phyloP scores from a whole-genome alignment of 2,797 vertebrate species.

The Philypnodon macrostomus region DNA sequence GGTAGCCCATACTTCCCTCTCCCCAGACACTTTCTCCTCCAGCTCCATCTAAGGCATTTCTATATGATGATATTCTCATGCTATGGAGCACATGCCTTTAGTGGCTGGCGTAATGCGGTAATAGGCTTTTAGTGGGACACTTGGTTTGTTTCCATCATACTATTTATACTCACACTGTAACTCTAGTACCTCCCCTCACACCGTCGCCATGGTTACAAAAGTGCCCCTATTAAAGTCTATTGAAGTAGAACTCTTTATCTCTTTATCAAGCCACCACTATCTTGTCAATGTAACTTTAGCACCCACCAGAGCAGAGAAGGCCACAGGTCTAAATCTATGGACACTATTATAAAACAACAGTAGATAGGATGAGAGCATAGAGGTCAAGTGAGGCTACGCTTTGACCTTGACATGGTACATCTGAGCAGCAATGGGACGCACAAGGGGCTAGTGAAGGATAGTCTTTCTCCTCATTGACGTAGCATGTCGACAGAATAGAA shows the following conservation, averaged over 20 bases:
- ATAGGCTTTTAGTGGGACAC: slow-evolving; percentile 29
- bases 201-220: slow-evolving; percentile 63
- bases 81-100: slow-evolving; percentile 3
- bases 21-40: too few relatives aligned
- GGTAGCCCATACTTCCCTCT: too few relatives aligned
- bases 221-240: slow-evolving; percentile 39
- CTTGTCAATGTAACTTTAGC: slow-evolving; percentile 30
- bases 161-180: slow-evolving; percentile 58
- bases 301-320: slow-evolving; percentile 11
- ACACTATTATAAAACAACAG: slow-evolving; percentile 6
- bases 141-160: slow-evolving; percentile 50
- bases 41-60: too few relatives aligned
- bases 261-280: slow-evolving; percentile 33
- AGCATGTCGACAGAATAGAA: slow-evolving; percentile 9
- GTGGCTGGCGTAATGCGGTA: background rate
- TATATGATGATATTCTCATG: too few relatives aligned
- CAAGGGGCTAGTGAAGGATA: slow-evolving; percentile 17
- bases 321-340: slow-evolving; percentile 11
- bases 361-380: slow-evolving; percentile 30
- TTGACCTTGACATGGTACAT: slow-evolving; percentile 45
- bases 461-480: slow-evolving; percentile 32
- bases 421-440: slow-evolving; percentile 2
- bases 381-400: slow-evolving; percentile 31
- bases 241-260: slow-evolving; percentile 33
- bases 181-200: slow-evolving; percentile 40